Percentiles rank a stretch among this genome's conserved stretches.
phyloP scores from a whole-genome alignment of 1,140 invertebrate species.

The Schlechtendalia chinensis region DNA sequence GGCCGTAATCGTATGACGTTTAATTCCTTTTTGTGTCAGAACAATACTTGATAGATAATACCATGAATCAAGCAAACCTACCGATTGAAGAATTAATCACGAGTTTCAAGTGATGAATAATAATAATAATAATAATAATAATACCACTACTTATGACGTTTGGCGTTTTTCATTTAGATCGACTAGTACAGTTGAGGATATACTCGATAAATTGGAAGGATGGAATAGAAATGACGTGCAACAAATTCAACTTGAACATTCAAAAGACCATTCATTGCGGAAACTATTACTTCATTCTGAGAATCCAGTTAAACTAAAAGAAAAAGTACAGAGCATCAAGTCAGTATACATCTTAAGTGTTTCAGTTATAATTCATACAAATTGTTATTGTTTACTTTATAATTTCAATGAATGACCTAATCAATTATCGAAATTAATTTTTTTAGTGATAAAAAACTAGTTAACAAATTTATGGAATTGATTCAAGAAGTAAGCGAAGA shows the following conservation, averaged over 20 bases:
- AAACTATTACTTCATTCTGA: conserved; percentile 24
- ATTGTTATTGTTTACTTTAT: background rate
- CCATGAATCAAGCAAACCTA: conserved; percentile 2
- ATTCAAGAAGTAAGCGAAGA: conserved; percentile 44
- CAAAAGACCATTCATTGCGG: background rate
- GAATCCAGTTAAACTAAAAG: conserved; percentile 20
- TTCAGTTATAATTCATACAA: background rate
- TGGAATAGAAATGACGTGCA: conserved; percentile 22
- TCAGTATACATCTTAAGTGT: conserved; percentile 6
- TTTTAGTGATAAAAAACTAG: conserved; percentile 6
- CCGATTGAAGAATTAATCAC: conserved; percentile 38
- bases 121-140: too few species aligned
- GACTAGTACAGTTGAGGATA: conserved; percentile 24
- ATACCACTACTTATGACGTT: background rate
- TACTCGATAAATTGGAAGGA: conserved; percentile 34
- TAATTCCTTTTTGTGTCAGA: background rate
- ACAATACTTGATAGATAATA: background rate
- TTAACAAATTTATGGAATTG: conserved; percentile 32
- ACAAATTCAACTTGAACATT: conserved; percentile 26
- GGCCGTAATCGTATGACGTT: background rate
- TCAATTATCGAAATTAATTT: background rate
- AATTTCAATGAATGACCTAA: background rate
- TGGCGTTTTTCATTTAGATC: background rate
- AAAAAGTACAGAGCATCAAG: conserved; percentile 28
- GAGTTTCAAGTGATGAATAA: conserved; percentile 21